A percentile compares a stretch with the other conserved stretches of the same genome.
Evolutionary conservation across 1,140 invertebrate genomes (phyloP).

Genomic region (Cyrtorhinus lividipennis): DNA sequence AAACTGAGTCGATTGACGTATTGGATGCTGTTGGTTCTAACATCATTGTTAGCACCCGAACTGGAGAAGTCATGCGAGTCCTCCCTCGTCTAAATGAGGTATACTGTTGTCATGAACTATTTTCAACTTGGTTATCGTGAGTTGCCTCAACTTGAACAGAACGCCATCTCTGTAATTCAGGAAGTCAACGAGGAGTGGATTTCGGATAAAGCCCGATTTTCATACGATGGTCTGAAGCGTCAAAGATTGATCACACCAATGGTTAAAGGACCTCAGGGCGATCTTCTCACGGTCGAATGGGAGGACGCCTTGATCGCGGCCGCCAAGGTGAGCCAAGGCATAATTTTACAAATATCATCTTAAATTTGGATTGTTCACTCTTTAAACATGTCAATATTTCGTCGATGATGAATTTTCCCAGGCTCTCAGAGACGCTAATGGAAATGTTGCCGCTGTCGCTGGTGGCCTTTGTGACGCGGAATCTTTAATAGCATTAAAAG

Average conservation of each 20-base stretch:
- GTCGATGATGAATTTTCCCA: too few relatives aligned
- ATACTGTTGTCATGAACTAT: too few relatives aligned
- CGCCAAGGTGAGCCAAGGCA: too few relatives aligned
- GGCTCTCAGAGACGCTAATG: slow-evolving; percentile 30
- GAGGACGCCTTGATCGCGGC: slow-evolving; percentile 73
- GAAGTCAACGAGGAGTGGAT: slow-evolving; percentile 99
- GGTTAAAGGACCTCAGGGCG: slow-evolving; percentile 60
- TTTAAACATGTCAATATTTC: too few relatives aligned
- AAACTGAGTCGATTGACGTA: slow-evolving; percentile 91
- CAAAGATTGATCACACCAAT: slow-evolving; percentile 89
- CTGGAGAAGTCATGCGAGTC: slow-evolving; percentile 90
- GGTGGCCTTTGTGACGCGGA: slow-evolving; percentile 87
- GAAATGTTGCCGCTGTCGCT: slow-evolving; percentile 60
- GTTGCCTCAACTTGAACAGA: too few relatives aligned
- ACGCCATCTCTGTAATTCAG: too few relatives aligned
- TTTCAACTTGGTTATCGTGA: too few relatives aligned
- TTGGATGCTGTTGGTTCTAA: slow-evolving; percentile 95
- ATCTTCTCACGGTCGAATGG: slow-evolving; percentile 76
- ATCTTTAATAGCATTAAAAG: slow-evolving; percentile 81
- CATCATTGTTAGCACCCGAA: slow-evolving; percentile 85
- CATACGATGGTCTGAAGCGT: slow-evolving; percentile 90
- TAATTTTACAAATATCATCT: too few relatives aligned
- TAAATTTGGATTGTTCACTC: too few relatives aligned
- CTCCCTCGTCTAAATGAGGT: slow-evolving; percentile 91
- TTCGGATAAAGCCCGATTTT: slow-evolving; percentile 91